A percentile compares a stretch with the other conserved stretches of the same genome.
Conservation (phyloP, 2,113 vertebrate species). For the Halcyon malimbica region DNA sequence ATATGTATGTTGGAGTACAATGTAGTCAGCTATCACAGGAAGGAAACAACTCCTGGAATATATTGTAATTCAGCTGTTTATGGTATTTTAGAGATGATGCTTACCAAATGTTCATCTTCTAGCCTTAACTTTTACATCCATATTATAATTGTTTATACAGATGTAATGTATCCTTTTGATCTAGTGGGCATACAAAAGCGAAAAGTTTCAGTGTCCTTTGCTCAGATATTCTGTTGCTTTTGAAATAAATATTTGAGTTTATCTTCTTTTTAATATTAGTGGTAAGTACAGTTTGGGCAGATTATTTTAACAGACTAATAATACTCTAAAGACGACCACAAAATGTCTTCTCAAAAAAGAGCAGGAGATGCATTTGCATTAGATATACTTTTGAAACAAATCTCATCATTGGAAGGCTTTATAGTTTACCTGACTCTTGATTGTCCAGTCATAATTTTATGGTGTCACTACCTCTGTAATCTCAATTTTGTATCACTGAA, state of each 20-base stretch:
- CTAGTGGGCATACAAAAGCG: not conserved
- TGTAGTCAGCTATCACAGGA: not conserved
- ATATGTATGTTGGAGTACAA: not conserved
- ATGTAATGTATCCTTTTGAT: not conserved
- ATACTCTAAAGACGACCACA: not conserved
- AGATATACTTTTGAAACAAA: not conserved
- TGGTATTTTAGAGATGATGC: conserved; percentile 17
- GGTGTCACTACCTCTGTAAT: not conserved
- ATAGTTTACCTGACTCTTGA: not conserved
- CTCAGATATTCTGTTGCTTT: not conserved
- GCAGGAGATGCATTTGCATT: not conserved
- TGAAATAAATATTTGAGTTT: not conserved
- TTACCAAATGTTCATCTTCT: not conserved
- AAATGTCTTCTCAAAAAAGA: not conserved
- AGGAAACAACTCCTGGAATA: not conserved
- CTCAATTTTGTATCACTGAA: not conserved
- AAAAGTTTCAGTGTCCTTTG: conserved; percentile 5
- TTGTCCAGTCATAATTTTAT: not conserved
- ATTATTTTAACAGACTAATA: not conserved
- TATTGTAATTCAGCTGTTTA: not conserved
- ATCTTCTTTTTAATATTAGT: not conserved
- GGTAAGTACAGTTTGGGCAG: not conserved
- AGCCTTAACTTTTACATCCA: conserved; percentile 33
- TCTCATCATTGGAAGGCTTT: conserved; percentile 10
- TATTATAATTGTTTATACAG: conserved; percentile 8